Conservation (phyloP, 2,797 vertebrate genomes). For the Clamator glandarius region DNA sequence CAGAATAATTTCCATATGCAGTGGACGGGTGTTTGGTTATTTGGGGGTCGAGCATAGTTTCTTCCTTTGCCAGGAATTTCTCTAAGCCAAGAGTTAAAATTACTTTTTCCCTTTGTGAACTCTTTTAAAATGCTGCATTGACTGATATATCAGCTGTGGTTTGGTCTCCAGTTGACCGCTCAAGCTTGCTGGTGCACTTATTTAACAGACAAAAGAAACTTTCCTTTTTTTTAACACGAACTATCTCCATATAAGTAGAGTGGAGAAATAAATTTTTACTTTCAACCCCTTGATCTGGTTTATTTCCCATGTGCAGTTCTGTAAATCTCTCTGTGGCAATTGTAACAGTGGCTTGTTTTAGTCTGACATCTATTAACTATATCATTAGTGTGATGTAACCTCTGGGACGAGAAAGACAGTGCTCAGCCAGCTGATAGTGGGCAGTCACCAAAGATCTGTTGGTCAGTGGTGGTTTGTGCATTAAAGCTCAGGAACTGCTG, state of each 20-base stretch:
- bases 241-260: background rate
- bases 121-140: background rate
- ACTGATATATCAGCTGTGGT: background rate
- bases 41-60: constrained; percentile 21
- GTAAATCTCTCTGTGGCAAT: background rate
- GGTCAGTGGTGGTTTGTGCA: background rate
- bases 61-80: constrained; percentile 53
- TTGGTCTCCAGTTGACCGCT: background rate
- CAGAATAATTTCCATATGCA: constrained; percentile 66
- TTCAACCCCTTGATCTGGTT: background rate
- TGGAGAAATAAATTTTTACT: background rate
- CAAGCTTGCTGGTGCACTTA: background rate
- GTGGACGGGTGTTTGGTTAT: constrained; percentile 25
- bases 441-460: background rate
- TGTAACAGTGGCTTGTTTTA: background rate
- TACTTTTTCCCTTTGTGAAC: constrained; percentile 16
- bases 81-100: constrained; percentile 33
- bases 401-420: background rate
- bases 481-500: background rate
- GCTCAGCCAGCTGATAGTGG: background rate
- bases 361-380: background rate
- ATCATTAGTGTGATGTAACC: background rate
- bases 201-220: constrained; percentile 3
- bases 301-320: background rate
- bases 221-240: background rate